Evolutionary conservation across 2,888 invertebrate species (phyloP), one percentile per base, ranked within the genome.

Genomic region (Dendrolimus houi): DNA sequence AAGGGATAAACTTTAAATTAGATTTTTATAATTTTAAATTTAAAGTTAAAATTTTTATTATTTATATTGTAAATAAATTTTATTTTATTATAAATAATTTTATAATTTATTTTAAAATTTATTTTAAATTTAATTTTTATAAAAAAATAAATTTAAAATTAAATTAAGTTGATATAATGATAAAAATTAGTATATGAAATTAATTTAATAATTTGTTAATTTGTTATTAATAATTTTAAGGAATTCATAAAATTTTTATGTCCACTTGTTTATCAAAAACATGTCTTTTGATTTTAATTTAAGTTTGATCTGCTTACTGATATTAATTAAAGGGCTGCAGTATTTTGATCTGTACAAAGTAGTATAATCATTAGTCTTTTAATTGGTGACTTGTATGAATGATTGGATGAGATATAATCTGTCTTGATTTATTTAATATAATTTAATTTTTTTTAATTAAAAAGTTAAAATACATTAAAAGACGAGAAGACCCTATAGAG

Each of bases 401-500:
- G 94, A 93, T 92, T 93, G 82, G 80, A 94, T 93, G 92, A 93
- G 71, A 92, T 91, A 92, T 91, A 81, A 76, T 75, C 92, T 93
- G 92, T 94, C 87, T 93, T 71, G 62, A 66, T 40, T 75, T 83
- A 82, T 62, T 64, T 56, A 57, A 58, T 82, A 83, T 66, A 90
- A 85, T 71, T 84, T 85, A 88, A 87, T 83, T 84, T 85, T n/a
- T n/a, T 86, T 85, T 81, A 81, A 82, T 79, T 70, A 94, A 94
- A 94, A 94, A 92, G 91, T 91, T 93, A 91, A 93, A 91, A 92
- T 94, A 62, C 60, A 58, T 74, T 92, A 92, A 91, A 90, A 93
- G 94, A 94, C 94, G 93, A 94, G 92, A 94, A 94, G 94, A 95
- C 94, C 94, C 94, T 94, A 93, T 94, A 93, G 93, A 94, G 92